Evolutionary conservation across 2,888 invertebrate species (phyloP).

Genomic region (Xestia xanthographa): DNA sequence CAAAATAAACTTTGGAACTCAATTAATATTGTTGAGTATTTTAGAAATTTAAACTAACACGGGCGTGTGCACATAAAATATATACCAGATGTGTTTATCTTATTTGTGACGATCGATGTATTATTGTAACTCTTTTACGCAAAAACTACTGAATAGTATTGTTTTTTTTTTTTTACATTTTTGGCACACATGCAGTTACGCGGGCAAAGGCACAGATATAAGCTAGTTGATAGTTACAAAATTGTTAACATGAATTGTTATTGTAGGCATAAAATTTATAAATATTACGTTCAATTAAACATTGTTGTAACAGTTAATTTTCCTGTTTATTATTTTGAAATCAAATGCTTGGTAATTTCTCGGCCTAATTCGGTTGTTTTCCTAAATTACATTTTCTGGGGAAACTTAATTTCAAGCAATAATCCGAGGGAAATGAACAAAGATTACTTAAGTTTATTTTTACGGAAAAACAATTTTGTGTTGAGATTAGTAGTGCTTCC

Average conservation of each 20-base stretch:
- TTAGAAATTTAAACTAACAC: background rate
- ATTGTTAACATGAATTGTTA: too few relatives aligned
- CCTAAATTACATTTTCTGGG: background rate
- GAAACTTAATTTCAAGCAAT: background rate
- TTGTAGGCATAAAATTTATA: background rate
- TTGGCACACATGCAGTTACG: too few relatives aligned
- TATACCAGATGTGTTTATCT: background rate
- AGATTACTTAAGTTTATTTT: too few relatives aligned
- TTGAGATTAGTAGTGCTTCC: background rate
- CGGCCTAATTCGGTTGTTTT: background rate
- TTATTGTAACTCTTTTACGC: background rate
- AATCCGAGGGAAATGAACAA: background rate
- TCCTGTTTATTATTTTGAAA: slow-evolving; percentile 12
- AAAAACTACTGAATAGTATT: background rate
- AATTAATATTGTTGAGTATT: background rate
- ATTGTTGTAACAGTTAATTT: background rate
- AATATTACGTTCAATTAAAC: background rate
- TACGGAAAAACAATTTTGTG: background rate
- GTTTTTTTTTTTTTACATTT: too few relatives aligned
- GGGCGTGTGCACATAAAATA: background rate
- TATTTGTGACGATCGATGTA: background rate
- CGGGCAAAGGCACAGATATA: background rate
- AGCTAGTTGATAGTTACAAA: background rate
- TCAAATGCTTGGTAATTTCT: background rate
- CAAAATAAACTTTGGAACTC: background rate